phyloP scores from a whole-genome alignment of 2,888 invertebrate species.

The Pristionchus fissidentatus region DNA sequence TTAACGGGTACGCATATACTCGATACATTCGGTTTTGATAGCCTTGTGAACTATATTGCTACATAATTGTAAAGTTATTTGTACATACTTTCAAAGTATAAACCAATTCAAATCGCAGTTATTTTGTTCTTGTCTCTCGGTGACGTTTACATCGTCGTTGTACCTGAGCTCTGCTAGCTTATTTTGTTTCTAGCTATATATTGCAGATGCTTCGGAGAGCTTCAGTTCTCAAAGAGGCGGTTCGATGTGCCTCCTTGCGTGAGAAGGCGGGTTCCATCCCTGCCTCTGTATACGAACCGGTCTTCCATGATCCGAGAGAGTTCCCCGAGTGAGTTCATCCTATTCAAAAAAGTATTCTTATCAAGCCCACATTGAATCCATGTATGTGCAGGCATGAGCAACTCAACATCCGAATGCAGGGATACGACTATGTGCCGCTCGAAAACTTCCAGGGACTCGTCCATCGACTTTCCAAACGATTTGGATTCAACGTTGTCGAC shows the following conservation, averaged over 20 bases:
- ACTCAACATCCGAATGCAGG: conserved; percentile 69
- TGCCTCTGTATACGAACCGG: conserved; percentile 64
- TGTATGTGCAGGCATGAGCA: conserved; percentile 55
- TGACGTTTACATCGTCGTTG: conserved; percentile 8
- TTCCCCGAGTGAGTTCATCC: conserved; percentile 64
- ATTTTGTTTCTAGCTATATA: not conserved
- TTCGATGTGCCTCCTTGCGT: conserved; percentile 57
- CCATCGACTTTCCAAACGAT: conserved; percentile 64
- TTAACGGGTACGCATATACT: conserved; percentile 30
- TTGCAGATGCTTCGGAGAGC: conserved; percentile 22
- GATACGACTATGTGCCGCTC: conserved; percentile 68
- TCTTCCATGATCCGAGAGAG: conserved; percentile 62
- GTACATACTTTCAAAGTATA: conserved; percentile 38
- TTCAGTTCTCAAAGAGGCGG: not conserved
- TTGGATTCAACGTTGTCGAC: conserved; percentile 68
- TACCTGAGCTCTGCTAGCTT: not conserved
- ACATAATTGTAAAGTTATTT: conserved; percentile 20
- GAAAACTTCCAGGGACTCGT: conserved; percentile 72
- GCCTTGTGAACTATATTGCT: too few relatives aligned
- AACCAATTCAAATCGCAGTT: not conserved
- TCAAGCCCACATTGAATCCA: not conserved
- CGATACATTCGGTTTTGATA: conserved; percentile 27
- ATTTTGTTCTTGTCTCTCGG: not conserved
- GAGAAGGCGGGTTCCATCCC: conserved; percentile 55
- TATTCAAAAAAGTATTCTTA: too few relatives aligned